phyloP scores from a whole-genome alignment of 2,888 invertebrate species.

The Shargacucullia verbasci region DNA sequence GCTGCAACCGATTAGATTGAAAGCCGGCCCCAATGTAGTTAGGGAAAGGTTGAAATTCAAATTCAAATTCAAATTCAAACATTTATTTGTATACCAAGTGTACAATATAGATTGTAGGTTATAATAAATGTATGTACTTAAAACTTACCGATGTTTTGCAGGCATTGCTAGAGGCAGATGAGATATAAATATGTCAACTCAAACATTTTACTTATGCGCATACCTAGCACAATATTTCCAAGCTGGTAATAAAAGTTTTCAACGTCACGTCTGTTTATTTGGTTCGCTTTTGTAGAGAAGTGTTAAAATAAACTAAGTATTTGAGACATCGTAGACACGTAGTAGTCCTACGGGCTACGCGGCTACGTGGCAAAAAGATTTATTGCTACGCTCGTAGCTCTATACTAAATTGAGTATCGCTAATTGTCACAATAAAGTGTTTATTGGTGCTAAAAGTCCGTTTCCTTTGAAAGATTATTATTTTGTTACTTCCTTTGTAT shows the following conservation, averaged over 20 bases:
- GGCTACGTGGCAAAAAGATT: slow-evolving; percentile 70
- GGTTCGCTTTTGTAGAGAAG: slow-evolving; percentile 36
- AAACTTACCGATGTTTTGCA: too few relatives aligned
- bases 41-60: too few relatives aligned
- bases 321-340: slow-evolving; percentile 57
- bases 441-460: slow-evolving; percentile 47
- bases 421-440: slow-evolving; percentile 62
- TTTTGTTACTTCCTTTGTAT: slow-evolving; percentile 40
- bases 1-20: too few relatives aligned
- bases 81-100: too few relatives aligned
- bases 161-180: too few relatives aligned
- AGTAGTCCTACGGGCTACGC: slow-evolving; percentile 59
- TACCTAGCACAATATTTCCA: too few relatives aligned
- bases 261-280: slow-evolving; percentile 46
- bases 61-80: too few relatives aligned
- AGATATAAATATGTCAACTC: too few relatives aligned
- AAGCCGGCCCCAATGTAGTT: too few relatives aligned
- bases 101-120: too few relatives aligned
- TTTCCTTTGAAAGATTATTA: slow-evolving; percentile 46
- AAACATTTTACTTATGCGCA: too few relatives aligned
- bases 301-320: slow-evolving; percentile 59
- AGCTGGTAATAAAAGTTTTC: slow-evolving; percentile 37
- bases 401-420: slow-evolving; percentile 59
- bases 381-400: slow-evolving; percentile 70
- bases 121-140: too few relatives aligned